These are phyloP conservation scores for Characodon lateralis DNA, from an alignment of 2,797 vertebrate genomes.

Conservation along the genomic window DNA sequence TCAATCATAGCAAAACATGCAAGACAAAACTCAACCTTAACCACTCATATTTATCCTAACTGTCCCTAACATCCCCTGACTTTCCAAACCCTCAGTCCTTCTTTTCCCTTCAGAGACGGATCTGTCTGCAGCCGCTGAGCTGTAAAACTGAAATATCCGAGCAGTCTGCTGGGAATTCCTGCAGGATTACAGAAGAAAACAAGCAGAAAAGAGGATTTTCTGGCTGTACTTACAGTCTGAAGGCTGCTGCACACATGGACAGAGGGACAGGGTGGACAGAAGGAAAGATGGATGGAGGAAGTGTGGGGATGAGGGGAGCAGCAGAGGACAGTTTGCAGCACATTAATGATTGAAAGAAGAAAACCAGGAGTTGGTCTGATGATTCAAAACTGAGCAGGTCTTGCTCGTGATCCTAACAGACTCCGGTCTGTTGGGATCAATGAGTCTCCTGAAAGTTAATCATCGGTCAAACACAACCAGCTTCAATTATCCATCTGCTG, in stretches of 20 bases:
- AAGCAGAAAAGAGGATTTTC: slow-evolving; percentile 47
- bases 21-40: neutral
- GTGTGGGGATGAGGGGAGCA: neutral
- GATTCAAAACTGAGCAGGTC: neutral
- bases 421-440: neutral
- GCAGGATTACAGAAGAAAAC: slow-evolving; percentile 51
- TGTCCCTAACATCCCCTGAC: neutral
- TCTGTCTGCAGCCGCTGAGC: neutral
- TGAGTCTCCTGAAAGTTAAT: slow-evolving; percentile 4
- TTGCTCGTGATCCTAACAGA: neutral
- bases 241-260: slow-evolving; percentile 5
- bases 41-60: neutral
- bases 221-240: slow-evolving; percentile 47
- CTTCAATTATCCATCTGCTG: neutral
- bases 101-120: too few species aligned
- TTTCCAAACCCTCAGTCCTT: neutral
- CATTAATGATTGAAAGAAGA: slow-evolving; percentile 8
- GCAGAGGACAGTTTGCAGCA: neutral
- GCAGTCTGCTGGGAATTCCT: slow-evolving; percentile 62
- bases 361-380: neutral
- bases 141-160: slow-evolving; percentile 19
- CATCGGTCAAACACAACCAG: too few species aligned
- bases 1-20: slow-evolving; percentile 5
- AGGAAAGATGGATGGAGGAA: neutral
- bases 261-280: neutral